These are phyloP conservation scores for Atherinomorus stipes DNA, from an alignment of 2,113 vertebrate species.

Conservation along the genomic window DNA sequence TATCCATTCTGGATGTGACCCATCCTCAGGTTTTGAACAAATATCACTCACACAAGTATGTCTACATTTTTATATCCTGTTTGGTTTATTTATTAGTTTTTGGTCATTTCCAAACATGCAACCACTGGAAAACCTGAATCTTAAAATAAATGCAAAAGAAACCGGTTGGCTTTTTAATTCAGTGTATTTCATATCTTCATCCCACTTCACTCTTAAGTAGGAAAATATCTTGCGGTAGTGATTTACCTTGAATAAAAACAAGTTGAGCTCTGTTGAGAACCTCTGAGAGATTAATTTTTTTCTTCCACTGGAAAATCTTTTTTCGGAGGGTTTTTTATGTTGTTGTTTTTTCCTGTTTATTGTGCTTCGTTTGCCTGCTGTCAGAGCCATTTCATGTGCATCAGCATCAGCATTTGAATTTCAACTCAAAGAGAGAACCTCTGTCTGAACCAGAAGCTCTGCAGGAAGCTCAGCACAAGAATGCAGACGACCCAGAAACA, in stretches of 20 bases:
- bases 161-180: slow-evolving; percentile 6
- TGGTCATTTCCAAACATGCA: not conserved
- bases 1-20: slow-evolving; percentile 30
- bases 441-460: slow-evolving; percentile 68
- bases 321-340: too few relatives aligned
- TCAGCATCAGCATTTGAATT: slow-evolving; percentile 66
- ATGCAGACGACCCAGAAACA: slow-evolving; percentile 65
- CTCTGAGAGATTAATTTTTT: slow-evolving; percentile 43
- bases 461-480: slow-evolving; percentile 61
- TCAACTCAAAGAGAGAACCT: slow-evolving; percentile 60
- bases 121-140: not conserved
- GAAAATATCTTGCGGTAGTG: slow-evolving; percentile 25
- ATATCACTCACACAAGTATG: slow-evolving; percentile 26
- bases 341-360: slow-evolving; percentile 18
- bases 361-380: slow-evolving; percentile 63
- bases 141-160: not conserved
- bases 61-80: slow-evolving; percentile 2
- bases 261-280: slow-evolving; percentile 23
- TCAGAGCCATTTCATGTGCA: slow-evolving; percentile 58
- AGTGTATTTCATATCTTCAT: slow-evolving; percentile 15
- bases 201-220: slow-evolving; percentile 8
- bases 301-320: slow-evolving; percentile 34
- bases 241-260: slow-evolving; percentile 58
- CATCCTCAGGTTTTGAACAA: slow-evolving; percentile 26
- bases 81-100: slow-evolving; percentile 28